phyloP scores from a whole-genome alignment of 1,140 invertebrate genomes.

The Lepidurus packardi region DNA sequence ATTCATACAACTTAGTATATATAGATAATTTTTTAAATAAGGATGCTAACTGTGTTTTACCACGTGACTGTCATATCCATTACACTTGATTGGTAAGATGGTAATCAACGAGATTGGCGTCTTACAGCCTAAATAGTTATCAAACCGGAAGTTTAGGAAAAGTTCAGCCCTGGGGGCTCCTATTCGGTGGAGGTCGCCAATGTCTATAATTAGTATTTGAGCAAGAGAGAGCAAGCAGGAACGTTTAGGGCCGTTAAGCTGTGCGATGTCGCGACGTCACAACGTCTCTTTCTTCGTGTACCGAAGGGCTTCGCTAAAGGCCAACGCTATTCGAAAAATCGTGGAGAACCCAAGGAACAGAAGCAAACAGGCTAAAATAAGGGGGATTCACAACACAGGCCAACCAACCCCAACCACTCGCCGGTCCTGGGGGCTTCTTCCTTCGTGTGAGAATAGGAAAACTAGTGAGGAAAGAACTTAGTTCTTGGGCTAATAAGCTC shows the following conservation, averaged over 20 bases:
- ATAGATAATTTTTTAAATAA: neutral
- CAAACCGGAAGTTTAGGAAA: conserved; percentile 1
- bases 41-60: neutral
- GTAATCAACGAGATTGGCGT: neutral
- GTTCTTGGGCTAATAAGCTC: conserved; percentile 15
- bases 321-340: neutral
- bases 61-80: neutral
- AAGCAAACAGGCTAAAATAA: neutral
- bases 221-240: neutral
- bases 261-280: conserved; percentile 12
- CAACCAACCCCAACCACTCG: neutral
- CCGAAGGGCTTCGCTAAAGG: neutral
- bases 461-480: conserved; percentile 15
- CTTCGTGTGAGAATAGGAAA: neutral
- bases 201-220: conserved; percentile 19
- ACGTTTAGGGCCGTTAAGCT: neutral
- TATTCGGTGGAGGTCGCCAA: neutral
- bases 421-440: neutral
- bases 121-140: neutral
- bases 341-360: neutral
- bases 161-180: neutral
- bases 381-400: neutral
- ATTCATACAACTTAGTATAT: neutral
- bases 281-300: neutral
- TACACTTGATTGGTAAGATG: neutral